Base-by-base conservation (phyloP, 53 echinoderm and acorn worm species). In the Crossaster papposus region DNA sequence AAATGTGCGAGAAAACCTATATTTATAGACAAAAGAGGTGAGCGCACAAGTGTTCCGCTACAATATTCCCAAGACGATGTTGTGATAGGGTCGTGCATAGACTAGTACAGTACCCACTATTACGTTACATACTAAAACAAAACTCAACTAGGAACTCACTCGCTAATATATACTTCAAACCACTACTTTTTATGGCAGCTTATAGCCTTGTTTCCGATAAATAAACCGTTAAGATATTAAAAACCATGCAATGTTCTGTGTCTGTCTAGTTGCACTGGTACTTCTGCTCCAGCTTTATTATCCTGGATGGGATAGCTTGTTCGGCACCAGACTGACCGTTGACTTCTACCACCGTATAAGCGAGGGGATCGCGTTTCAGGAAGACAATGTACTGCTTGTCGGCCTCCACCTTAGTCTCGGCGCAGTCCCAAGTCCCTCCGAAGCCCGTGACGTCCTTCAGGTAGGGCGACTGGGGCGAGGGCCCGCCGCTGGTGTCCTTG, bases 371-470 rank as follows among this genome's bases (percentile, higher is more conserved):
- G 24, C 72, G 76, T 23, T 77, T 26, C 23, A 87, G 77, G 23
- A 87, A 31, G 14, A 87, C 13, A 13, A 87, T 3, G 76, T 76
- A 87, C 37, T 73, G 1, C 36, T 14, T 35, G 1, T 62, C 77
- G 10, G 30, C 87, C 17, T 36, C 33, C 15, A 87, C 87, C 36
- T 36, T 32, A 4, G 76, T 87, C n/a, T 76, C 63, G 9, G 87
- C 87, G 58, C 77, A 87, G 77, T 87, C 87, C 87, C 77, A 87
- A 24, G 24, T 53, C 3, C 87, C 87, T 14, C 87, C 87, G 63
- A 87, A 87, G n/a, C 87, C 87, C 24, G 1, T 14, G 36, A 87
- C 87, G 14, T 24, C 77, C 77, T 63, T 76, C 58, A 87, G 24
- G 6, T 30, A 5, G 23, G 7, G 1, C 11, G 87, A 35, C 36